Evolutionary conservation across 1,140 invertebrate genomes (phyloP), one percentile per base, ranked within the genome.

Genomic region (Lucilia sericata): DNA sequence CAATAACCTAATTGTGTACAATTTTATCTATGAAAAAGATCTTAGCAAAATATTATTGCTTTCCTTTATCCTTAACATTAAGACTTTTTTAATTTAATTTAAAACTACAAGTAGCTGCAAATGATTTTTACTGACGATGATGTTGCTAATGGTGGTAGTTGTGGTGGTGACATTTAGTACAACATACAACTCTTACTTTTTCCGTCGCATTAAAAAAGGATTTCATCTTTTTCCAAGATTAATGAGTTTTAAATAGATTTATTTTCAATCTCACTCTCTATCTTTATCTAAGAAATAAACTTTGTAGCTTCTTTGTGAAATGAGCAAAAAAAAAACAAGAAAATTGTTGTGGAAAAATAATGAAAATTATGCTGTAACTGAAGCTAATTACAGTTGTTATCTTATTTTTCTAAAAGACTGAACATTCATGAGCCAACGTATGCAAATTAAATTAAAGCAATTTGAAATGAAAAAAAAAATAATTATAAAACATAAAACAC

Each of bases 181-280:
- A 51, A 51, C 49, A 2, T 13, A 12, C 10, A 7, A 51, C 36
- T 8, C 36, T 36, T 8, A 8, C 5, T 42, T 42, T 42, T 42
- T 42, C 5, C 42, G 9, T 14, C 5, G 12, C 12, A 17, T 55
- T 14, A 55, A 55, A 55, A n/a, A 55, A 55, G 51, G 51, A 55
- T 55, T 55, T 55, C 51, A 55, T 55, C 51, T 55, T n/a, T 13
- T 55, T 55, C 4, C 12, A 55, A 55, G 51, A 55, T 55, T 55
- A 55, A 55, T 55, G 51, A 55, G 51, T 55, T 55, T 55, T 55
- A 55, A 55, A 55, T 55, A 55, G 51, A 55, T 17, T 55, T 55
- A 42, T 42, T 42, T 42, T 42, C 5, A 42, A 1, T 42, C 42
- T 42, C 42, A 42, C 42, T 42, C 42, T 42, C 42, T 42, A 7